Conservation (phyloP, 1,140 invertebrate genomes). For the Drosophila parvula region DNA sequence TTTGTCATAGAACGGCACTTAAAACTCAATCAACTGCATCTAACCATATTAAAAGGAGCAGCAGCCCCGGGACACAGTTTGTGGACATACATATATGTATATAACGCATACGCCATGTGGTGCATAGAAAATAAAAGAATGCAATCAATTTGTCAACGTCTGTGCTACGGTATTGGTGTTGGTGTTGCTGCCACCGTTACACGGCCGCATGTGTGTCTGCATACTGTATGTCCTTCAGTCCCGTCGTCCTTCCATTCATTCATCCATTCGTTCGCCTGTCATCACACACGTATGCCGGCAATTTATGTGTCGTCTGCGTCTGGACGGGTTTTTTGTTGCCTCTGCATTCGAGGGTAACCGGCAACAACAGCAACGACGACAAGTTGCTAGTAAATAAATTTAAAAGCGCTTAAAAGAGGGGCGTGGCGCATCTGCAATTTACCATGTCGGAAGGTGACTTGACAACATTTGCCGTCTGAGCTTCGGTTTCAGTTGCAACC, state of each 20-base stretch:
- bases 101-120: slow-evolving; percentile 75
- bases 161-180: slow-evolving; percentile 22
- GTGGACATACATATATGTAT: slow-evolving; percentile 1
- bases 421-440: slow-evolving; percentile 63
- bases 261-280: slow-evolving; percentile 61
- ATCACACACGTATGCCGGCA: slow-evolving; percentile 78
- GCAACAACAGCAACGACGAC: slow-evolving; percentile 14
- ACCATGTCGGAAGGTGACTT: slow-evolving; percentile 68
- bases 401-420: slow-evolving; percentile 69
- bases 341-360: slow-evolving; percentile 26
- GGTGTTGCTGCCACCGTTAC: slow-evolving; percentile 23
- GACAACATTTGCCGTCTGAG: slow-evolving; percentile 56
- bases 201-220: slow-evolving; percentile 30
- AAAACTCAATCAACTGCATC: slow-evolving; percentile 81
- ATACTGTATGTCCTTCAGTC: neutral
- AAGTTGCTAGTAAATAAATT: slow-evolving; percentile 75
- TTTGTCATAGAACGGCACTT: slow-evolving; percentile 70
- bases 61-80: slow-evolving; percentile 12
- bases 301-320: slow-evolving; percentile 71
- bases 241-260: slow-evolving; percentile 24
- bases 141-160: slow-evolving; percentile 82
- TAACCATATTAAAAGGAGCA: slow-evolving; percentile 75
- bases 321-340: slow-evolving; percentile 42
- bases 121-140: slow-evolving; percentile 77
- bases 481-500: slow-evolving; percentile 33